A percentile compares a stretch with the other conserved stretches of the same genome.
Evolutionary conservation across 2,888 invertebrate genomes (phyloP).

Genomic region (Macropis europaea): DNA sequence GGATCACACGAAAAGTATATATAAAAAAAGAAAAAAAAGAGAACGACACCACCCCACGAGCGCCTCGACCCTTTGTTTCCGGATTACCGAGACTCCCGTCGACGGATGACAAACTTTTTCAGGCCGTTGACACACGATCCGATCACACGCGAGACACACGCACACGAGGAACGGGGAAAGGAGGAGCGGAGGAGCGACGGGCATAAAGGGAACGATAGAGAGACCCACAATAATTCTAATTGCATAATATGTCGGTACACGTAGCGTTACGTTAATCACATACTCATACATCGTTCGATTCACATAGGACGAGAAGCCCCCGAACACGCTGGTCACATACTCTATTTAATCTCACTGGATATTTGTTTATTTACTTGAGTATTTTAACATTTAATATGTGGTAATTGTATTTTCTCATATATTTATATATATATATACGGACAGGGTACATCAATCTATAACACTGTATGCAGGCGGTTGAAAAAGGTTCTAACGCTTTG

Average conservation of each 20-base stretch:
- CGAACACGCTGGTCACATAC: conserved; percentile 16
- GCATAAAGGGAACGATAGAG: not conserved
- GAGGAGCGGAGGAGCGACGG: not conserved
- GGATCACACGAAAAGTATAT: conserved; percentile 24
- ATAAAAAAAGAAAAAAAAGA: no score
- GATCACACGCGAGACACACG: conserved; percentile 28
- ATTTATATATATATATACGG: no score
- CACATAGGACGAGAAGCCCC: conserved; percentile 6
- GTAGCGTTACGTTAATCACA: conserved; percentile 1
- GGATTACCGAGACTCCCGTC: not conserved
- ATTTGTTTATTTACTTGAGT: conserved; percentile 1
- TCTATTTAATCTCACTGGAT: conserved; percentile 10
- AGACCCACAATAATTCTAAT: not conserved
- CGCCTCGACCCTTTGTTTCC: no score
- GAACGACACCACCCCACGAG: not conserved
- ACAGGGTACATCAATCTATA: not conserved
- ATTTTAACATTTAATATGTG: conserved; percentile 21
- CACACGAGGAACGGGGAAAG: conserved; percentile 7
- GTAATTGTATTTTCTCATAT: conserved; percentile 31
- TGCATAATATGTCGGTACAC: no score
- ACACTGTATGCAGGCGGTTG: no score
- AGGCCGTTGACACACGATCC: conserved; percentile 19
- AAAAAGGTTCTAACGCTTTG: no score
- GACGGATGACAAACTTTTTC: not conserved
- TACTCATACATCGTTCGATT: conserved; percentile 1